Evolutionary conservation across 1,140 invertebrate species (phyloP).

Genomic region (Rhagoletis pomonella): DNA sequence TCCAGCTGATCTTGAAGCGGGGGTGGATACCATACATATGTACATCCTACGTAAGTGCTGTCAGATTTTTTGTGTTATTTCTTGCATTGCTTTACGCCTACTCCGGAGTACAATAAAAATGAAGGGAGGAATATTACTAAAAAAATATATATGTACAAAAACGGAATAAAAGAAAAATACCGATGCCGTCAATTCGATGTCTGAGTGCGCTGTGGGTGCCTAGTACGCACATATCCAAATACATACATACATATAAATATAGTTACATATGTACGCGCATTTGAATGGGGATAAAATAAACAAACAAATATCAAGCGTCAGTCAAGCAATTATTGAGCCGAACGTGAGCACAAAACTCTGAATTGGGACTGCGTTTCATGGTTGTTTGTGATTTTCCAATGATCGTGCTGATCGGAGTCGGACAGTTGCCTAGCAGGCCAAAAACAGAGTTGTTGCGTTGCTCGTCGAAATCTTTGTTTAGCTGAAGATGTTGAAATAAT

Average conservation of each 20-base stretch:
- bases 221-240: too few species aligned
- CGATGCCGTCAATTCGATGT: neutral
- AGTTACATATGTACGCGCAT: neutral
- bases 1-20: neutral
- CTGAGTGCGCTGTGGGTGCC: neutral
- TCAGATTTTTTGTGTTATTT: slow-evolving; percentile 15
- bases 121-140: too few species aligned
- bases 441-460: neutral
- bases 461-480: neutral
- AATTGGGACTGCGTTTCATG: neutral
- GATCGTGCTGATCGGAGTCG: neutral
- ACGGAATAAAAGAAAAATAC: slow-evolving; percentile 21
- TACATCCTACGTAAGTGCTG: neutral
- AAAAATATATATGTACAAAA: too few species aligned
- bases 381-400: slow-evolving; percentile 24
- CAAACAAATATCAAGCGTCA: too few species aligned
- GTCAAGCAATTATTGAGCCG: neutral
- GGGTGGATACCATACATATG: neutral
- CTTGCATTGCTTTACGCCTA: neutral
- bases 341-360: neutral
- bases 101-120: neutral
- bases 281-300: neutral
- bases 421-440: neutral
- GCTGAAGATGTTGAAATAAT: neutral
- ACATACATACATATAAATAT: too few species aligned